phyloP scores from a whole-genome alignment of 2,888 invertebrate species.

The Leptarthrus brevirostris region DNA sequence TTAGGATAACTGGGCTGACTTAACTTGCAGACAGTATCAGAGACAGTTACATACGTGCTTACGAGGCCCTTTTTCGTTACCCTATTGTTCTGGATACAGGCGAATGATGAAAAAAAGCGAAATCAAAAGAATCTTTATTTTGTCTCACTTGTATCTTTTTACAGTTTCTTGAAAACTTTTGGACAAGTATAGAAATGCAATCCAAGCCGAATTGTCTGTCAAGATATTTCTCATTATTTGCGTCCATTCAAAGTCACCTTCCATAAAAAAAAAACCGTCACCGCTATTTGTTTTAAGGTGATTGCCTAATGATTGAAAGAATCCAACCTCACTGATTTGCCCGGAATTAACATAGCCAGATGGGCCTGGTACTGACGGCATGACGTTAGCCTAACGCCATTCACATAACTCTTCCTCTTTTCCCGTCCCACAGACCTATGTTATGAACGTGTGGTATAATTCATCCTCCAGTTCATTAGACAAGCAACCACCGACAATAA shows the following conservation, averaged over 20 bases:
- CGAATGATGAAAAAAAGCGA: constrained; percentile 20
- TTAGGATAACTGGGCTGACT: constrained; percentile 49
- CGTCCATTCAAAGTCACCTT: background rate
- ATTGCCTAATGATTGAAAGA: background rate
- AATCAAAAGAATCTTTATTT: constrained; percentile 9
- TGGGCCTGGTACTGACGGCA: constrained; percentile 16
- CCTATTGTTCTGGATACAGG: constrained; percentile 38
- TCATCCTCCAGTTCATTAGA: constrained; percentile 52
- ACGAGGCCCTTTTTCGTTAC: constrained; percentile 46
- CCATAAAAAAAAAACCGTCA: no score
- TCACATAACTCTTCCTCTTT: background rate
- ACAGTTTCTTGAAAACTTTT: constrained; percentile 25
- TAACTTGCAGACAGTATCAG: constrained; percentile 42
- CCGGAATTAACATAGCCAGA: background rate
- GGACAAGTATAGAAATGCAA: constrained; percentile 12
- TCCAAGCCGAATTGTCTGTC: background rate
- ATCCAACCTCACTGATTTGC: background rate
- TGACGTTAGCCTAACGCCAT: constrained; percentile 21
- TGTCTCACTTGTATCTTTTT: background rate
- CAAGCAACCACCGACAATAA: constrained; percentile 42
- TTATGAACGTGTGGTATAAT: constrained; percentile 38
- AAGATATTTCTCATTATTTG: no score
- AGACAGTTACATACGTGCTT: constrained; percentile 43
- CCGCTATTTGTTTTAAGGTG: background rate
- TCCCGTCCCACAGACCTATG: constrained; percentile 25